These are phyloP conservation scores for Parapsyche elsis DNA, from an alignment of 1,140 invertebrate genomes.

Conservation along the genomic window DNA sequence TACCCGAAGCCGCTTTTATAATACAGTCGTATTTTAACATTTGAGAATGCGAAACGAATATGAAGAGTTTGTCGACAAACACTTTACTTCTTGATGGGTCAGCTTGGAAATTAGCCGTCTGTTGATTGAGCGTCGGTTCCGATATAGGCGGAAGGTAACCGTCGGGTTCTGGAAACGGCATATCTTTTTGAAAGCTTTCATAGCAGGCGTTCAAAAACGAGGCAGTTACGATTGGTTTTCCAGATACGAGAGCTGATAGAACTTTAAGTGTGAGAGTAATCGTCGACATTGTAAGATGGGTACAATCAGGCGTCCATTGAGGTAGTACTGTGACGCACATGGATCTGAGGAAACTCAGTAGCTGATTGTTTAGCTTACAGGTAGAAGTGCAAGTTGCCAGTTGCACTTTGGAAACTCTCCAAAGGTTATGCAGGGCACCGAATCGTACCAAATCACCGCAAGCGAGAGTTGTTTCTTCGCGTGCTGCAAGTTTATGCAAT, in stretches of 20 bases:
- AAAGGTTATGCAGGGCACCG: slow-evolving; percentile 66
- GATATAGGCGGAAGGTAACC: slow-evolving; percentile 68
- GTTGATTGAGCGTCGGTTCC: slow-evolving; percentile 69
- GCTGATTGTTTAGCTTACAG: slow-evolving; percentile 61
- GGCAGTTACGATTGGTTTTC: slow-evolving; percentile 72
- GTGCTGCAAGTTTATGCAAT: slow-evolving; percentile 51
- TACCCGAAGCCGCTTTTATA: slow-evolving; percentile 62
- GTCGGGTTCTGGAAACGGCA: slow-evolving; percentile 65
- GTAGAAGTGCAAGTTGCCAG: slow-evolving; percentile 66
- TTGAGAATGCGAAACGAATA: slow-evolving; percentile 72
- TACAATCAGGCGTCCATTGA: slow-evolving; percentile 68
- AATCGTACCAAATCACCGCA: slow-evolving; percentile 66
- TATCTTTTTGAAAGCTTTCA: slow-evolving; percentile 62
- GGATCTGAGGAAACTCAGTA: slow-evolving; percentile 58
- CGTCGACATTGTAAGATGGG: slow-evolving; percentile 74
- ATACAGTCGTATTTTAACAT: slow-evolving; percentile 67
- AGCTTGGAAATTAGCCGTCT: slow-evolving; percentile 68
- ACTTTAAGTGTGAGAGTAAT: slow-evolving; percentile 77
- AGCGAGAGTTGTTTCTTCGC: slow-evolving; percentile 59
- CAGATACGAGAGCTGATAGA: slow-evolving; percentile 72
- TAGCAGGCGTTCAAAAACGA: slow-evolving; percentile 71
- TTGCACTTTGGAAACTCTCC: slow-evolving; percentile 62
- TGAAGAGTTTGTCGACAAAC: slow-evolving; percentile 71
- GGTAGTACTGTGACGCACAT: slow-evolving; percentile 63
- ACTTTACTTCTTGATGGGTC: slow-evolving; percentile 66